These are phyloP conservation scores for Pachydiplax longipennis DNA, from an alignment of 2,888 invertebrate genomes.

Conservation along the genomic window DNA sequence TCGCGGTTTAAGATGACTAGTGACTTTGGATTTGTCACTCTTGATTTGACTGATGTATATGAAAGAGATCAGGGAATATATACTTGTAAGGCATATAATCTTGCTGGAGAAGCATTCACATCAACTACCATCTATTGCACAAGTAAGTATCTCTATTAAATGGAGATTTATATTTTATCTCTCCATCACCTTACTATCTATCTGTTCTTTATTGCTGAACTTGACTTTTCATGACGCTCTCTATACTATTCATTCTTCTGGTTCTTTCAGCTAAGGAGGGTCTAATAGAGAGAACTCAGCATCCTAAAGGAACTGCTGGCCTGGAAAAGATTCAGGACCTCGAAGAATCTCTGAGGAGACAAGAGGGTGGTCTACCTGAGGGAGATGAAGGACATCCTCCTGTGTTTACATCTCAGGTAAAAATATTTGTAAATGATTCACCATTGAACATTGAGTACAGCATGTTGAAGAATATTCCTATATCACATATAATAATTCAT, in stretches of 20 bases:
- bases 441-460: not conserved
- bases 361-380: conserved; percentile 72
- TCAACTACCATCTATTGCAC: conserved; percentile 87
- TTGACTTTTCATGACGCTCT: not conserved
- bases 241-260: not conserved
- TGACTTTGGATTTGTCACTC: conserved; percentile 95
- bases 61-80: conserved; percentile 94
- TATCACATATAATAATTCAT: not conserved
- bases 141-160: conserved; percentile 63
- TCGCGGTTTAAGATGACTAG: conserved; percentile 90
- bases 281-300: conserved; percentile 87
- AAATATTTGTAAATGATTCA: not conserved
- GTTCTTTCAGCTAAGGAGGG: conserved; percentile 63
- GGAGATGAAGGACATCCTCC: conserved; percentile 85
- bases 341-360: conserved; percentile 82
- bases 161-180: not conserved
- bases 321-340: conserved; percentile 89
- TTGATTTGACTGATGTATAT: conserved; percentile 91
- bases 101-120: conserved; percentile 89
- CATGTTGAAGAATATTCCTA: not conserved
- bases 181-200: not conserved
- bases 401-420: conserved; percentile 77
- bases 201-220: not conserved
- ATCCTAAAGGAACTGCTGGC: conserved; percentile 94
- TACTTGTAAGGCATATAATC: conserved; percentile 89